These are phyloP conservation scores for Euclidia mi DNA, from an alignment of 2,888 invertebrate species.

Conservation along the genomic window DNA sequence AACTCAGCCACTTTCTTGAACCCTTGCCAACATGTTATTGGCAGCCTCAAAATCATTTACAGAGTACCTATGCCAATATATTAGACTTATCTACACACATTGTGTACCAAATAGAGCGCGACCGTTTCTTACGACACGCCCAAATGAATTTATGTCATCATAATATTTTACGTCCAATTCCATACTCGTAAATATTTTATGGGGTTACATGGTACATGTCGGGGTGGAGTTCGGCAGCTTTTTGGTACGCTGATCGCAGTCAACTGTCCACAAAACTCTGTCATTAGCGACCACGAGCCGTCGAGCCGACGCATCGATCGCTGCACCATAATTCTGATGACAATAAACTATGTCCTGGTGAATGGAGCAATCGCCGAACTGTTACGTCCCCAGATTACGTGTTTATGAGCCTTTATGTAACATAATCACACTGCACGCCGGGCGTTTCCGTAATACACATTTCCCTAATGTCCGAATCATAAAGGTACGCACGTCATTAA, in stretches of 20 bases:
- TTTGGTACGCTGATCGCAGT: conserved; percentile 76
- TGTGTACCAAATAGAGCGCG: conserved; percentile 19
- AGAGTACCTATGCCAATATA: conserved; percentile 3
- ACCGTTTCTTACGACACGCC: conserved; percentile 30
- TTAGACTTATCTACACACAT: neutral
- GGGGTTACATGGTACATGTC: conserved; percentile 46
- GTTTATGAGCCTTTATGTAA: conserved; percentile 34
- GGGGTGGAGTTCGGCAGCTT: conserved; percentile 43
- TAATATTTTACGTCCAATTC: conserved; percentile 69
- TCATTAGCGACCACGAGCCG: conserved; percentile 73
- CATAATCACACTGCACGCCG: conserved; percentile 31
- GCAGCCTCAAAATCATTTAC: conserved; percentile 2
- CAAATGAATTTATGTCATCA: conserved; percentile 65
- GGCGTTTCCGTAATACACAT: conserved; percentile 27
- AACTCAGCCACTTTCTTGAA: conserved; percentile 17
- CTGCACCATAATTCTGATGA: conserved; percentile 48
- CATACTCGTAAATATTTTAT: conserved; percentile 66
- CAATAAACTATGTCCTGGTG: conserved; percentile 52
- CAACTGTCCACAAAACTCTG: conserved; percentile 65
- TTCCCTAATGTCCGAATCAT: conserved; percentile 27
- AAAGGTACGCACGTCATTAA: conserved; percentile 14
- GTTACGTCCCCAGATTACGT: conserved; percentile 38
- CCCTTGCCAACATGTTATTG: conserved; percentile 19
- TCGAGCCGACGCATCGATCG: conserved; percentile 51
- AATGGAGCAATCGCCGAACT: conserved; percentile 45